These are phyloP conservation scores for Diuraphis noxia DNA, from an alignment of 1,140 invertebrate genomes.

Conservation along the genomic window DNA sequence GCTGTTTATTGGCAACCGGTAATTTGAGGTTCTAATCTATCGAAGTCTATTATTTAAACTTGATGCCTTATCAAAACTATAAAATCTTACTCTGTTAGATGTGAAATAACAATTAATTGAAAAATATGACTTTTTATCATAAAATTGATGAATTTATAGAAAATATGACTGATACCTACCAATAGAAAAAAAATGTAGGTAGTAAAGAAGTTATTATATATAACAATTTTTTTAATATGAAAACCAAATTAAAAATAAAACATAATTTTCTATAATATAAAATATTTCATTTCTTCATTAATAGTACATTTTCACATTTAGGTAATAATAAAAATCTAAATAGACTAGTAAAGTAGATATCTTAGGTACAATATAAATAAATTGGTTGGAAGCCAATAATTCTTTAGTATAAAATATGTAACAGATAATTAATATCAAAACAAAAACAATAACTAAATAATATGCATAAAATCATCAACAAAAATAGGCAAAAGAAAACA, in stretches of 20 bases:
- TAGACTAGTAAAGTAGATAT: neutral
- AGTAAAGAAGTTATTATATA: neutral
- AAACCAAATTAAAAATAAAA: slow-evolving; percentile 6
- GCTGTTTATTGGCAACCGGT: too few relatives aligned
- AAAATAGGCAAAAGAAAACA: neutral
- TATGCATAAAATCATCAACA: neutral
- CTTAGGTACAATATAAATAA: neutral
- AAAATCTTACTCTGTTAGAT: too few relatives aligned
- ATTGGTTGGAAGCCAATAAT: neutral
- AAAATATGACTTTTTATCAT: too few relatives aligned
- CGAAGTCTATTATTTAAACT: too few relatives aligned
- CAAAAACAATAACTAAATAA: neutral
- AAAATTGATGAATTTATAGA: too few relatives aligned
- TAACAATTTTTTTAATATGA: neutral
- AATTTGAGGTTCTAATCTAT: too few relatives aligned
- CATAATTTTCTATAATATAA: slow-evolving; percentile 17
- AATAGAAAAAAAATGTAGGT: neutral
- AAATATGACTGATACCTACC: neutral
- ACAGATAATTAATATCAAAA: neutral
- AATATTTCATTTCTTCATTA: slow-evolving; percentile 12
- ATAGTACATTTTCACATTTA: slow-evolving; percentile 7
- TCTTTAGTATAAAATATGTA: neutral
- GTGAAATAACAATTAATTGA: too few relatives aligned
- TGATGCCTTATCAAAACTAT: too few relatives aligned
- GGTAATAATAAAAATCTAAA: neutral